phyloP scores from a whole-genome alignment of 2,797 vertebrate genomes.

The Austrolebias charrua region DNA sequence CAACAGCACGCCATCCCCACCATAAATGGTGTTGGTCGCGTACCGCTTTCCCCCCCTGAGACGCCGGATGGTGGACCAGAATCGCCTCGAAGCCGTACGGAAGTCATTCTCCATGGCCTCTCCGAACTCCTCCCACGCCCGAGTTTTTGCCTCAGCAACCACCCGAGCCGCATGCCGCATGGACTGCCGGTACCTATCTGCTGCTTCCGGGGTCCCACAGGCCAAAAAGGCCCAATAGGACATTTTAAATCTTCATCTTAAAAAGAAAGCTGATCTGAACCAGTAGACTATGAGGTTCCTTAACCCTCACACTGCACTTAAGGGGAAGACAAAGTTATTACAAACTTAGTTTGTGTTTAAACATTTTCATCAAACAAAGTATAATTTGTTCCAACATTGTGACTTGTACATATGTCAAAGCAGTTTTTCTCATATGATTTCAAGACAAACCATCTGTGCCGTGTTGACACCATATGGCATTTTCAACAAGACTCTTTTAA shows the following conservation, averaged over 20 bases:
- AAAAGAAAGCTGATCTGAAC: constrained; percentile 89
- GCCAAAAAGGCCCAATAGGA: no score
- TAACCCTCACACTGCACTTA: constrained; percentile 91
- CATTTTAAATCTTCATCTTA: constrained; percentile 86
- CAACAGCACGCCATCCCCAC: no score
- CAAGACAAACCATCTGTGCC: constrained; percentile 72
- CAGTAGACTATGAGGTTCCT: constrained; percentile 88
- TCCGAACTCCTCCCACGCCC: no score
- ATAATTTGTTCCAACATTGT: constrained; percentile 39
- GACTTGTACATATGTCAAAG: constrained; percentile 68
- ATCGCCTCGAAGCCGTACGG: no score
- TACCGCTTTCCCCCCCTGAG: no score
- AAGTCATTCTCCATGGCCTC: no score
- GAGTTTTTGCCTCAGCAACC: no score
- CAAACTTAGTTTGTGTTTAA: background rate
- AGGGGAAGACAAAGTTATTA: constrained; percentile 22
- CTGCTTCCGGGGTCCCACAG: no score
- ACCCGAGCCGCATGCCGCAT: no score
- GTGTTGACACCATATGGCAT: constrained; percentile 70
- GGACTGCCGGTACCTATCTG: no score
- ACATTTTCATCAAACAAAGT: constrained; percentile 18
- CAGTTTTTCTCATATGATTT: constrained; percentile 41
- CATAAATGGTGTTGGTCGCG: no score
- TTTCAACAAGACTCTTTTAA: constrained; percentile 62
- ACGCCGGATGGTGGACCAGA: no score